Base-by-base conservation (phyloP, 2,888 invertebrate genomes). In the Dromius quadrimaculatus region DNA sequence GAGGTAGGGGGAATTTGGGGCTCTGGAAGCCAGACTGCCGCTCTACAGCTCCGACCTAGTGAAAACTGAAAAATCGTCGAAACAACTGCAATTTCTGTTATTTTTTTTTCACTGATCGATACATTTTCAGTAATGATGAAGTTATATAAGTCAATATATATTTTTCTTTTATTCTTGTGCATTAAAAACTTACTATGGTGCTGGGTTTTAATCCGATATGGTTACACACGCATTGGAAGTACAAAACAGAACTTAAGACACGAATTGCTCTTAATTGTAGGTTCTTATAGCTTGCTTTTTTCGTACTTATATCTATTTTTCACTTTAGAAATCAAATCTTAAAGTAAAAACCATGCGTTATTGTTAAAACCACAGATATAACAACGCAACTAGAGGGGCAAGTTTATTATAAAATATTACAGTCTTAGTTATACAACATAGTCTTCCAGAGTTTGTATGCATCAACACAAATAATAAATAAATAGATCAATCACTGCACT, bases 1-100 rank as follows among this genome's bases (percentile, higher is more conserved):
- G 74, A 72, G 68, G 76, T 47, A 72, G 57, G 76, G 74, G 76
- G 74, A 71, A 74, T 73, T 71, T 73, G 76, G 76, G 76, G 76
- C 75, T 77, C 77, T 74, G 76, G 77, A 75, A 74, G 76, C 76
- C 73, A 74, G 74, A 75, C 76, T 77, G 78, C 77, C 78, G 76
- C 75, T 74, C 73, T 74, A 74, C 76, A 73, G 74, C 74, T 76
- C 74, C 74, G 74, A 77, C 75, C 75, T 75, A 74, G 74, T 71
- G 74, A 73, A 76, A 77, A 45, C 15, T 22, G 50, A 70, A 70
- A 70, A 70, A 70, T 70, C 62, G 50, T 62, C 62, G 62, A 70
- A 47, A 17, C 50, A 45, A 57, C 59, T 41, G 38, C 17, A 43
- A 47, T 64, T 64, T 45, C n/a, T n/a, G n/a, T n/a, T 11, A 64